Evolutionary conservation across 37 sponge, comb jelly and placozoan species (phyloP).

Genomic region (Ephydatia muelleri): DNA sequence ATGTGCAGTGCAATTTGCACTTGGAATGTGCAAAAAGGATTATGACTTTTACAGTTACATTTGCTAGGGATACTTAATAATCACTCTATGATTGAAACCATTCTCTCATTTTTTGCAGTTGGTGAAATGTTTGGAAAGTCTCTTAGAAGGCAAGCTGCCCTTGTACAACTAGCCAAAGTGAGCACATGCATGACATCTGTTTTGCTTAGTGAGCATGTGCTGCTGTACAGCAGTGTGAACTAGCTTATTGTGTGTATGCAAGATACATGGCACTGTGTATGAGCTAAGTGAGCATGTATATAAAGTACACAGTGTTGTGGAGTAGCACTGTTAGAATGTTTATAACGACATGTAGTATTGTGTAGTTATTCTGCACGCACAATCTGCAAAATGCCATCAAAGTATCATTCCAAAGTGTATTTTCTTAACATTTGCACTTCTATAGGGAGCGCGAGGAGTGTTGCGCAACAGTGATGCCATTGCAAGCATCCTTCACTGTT

Average conservation of each 20-base stretch:
- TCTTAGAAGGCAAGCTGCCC: slow-evolving; percentile 68
- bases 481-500: not conserved
- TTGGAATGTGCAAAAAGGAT: not conserved
- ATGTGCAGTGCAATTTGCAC: not conserved
- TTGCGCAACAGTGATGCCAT: not conserved
- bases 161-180: slow-evolving; percentile 78
- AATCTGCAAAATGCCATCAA: too few relatives aligned
- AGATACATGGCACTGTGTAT: too few relatives aligned
- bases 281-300: too few relatives aligned
- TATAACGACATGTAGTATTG: not conserved
- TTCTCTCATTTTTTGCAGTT: slow-evolving; percentile 34
- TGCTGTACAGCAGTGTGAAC: too few relatives aligned
- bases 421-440: too few relatives aligned
- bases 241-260: too few relatives aligned
- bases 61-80: too few relatives aligned
- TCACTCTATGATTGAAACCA: not conserved
- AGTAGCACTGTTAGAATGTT: not conserved
- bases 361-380: not conserved
- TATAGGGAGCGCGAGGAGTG: not conserved
- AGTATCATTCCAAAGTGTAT: too few relatives aligned
- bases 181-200: not conserved
- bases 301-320: too few relatives aligned
- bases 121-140: slow-evolving; percentile 80
- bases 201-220: not conserved
- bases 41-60: slow-evolving; percentile 2